Base-by-base conservation (phyloP, 2,113 vertebrate genomes). In the Neolamprologus sp. region DNA sequence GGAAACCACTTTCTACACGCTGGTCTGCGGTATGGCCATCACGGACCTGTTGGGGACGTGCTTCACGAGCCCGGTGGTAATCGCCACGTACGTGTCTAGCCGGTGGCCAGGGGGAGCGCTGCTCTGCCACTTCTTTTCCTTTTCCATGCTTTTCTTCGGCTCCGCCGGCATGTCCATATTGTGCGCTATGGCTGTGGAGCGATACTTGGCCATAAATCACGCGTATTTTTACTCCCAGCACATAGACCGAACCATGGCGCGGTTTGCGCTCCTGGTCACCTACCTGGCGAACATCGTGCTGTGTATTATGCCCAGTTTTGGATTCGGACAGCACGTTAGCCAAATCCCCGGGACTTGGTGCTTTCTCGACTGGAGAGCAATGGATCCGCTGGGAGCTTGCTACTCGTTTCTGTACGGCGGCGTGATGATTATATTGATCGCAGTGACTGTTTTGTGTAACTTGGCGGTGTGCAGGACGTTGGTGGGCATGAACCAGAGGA, bases 91-190 rank as follows among this genome's bases (percentile, higher is more conserved):
- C 54, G 92, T 96, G n/a, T 87, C 85, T 42, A 93, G 68, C 65
- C 92, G 93, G 19, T 97, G 97, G 97, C 97, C 96, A 0, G 97
- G 97, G 9, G 97, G 96, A 9, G 65, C 80, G 33, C 92, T 94
- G 49, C 96, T 97, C 8, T 97, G 97, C 87, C 94, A 97, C 84
- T 97, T 97, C 92, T 97, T 97, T 90, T 97, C 97, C 73, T 97
- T 97, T 91, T 97, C 96, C 82, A 97, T 97, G 97, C 95, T 97
- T 8, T 97, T 97, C 92, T 97, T 97, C 55, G 97, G 96, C 17
- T 96, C 97, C 1, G 96, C 97, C 0, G 97, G 97, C 3, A 96
- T 96, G 95, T 96, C 96, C 71, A 97, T 97, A 81, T 93, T 97
- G 84, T 97, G 97, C 90, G 96, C 96, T 7, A 97, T 97, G 97